Conservation (phyloP, 1,140 invertebrate species). For the Lutraria rhynchaena region DNA sequence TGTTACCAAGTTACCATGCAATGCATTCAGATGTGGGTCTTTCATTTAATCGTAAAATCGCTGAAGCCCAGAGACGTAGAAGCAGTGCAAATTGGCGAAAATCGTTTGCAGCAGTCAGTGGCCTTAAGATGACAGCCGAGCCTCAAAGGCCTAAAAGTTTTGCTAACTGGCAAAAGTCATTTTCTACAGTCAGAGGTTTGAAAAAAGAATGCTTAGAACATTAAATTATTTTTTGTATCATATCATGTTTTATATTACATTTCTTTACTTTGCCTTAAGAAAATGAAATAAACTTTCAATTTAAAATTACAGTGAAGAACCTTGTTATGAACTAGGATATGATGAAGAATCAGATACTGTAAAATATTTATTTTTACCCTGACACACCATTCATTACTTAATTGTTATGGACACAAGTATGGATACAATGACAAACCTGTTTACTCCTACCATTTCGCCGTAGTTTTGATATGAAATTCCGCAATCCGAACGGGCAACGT, state of each 20-base stretch:
- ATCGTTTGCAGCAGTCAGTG: conserved; percentile 30
- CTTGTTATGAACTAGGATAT: no score
- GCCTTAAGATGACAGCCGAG: background rate
- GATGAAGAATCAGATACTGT: no score
- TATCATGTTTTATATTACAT: background rate
- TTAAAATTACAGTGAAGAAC: no score
- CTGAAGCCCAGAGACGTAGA: background rate
- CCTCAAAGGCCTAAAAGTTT: background rate
- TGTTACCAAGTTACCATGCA: conserved; percentile 46
- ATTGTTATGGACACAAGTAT: no score
- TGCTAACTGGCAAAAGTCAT: background rate
- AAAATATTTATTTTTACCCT: no score
- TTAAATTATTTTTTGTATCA: background rate
- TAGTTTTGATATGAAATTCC: no score
- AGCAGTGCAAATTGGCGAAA: conserved; percentile 21
- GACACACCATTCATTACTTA: no score
- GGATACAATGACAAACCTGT: no score
- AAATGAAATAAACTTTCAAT: no score
- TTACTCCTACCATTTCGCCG: no score
- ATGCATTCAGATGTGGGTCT: conserved; percentile 47
- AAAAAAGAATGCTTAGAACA: background rate
- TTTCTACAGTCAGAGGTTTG: background rate
- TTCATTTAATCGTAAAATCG: background rate
- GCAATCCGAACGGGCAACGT: no score
- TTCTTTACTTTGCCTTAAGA: background rate